These are phyloP conservation scores for Mesoclemmys tuberculata DNA, from an alignment of 2,113 vertebrate species.

Conservation along the genomic window DNA sequence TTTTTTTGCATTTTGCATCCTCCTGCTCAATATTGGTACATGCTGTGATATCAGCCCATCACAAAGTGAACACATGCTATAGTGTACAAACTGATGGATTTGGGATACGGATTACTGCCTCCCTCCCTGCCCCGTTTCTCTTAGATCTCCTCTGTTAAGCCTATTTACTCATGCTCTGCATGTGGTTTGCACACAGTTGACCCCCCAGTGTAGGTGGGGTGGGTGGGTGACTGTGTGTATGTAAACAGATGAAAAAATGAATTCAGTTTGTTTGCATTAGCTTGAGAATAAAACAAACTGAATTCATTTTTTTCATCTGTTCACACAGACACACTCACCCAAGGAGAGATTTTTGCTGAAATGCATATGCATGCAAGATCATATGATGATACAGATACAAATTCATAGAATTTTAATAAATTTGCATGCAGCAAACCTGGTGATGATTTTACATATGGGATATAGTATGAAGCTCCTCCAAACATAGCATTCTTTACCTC, in stretches of 20 bases:
- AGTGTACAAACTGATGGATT: neutral
- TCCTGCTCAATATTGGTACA: neutral
- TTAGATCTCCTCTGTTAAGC: neutral
- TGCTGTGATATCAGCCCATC: accelerated
- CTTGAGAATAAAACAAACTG: no score
- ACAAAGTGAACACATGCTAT: neutral
- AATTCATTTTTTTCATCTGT: no score
- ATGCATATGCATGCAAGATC: neutral
- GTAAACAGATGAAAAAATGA: neutral
- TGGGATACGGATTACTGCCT: neutral
- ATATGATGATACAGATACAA: neutral
- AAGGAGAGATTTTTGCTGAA: neutral
- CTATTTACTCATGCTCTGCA: neutral
- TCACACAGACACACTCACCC: no score
- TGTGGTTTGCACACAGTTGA: neutral
- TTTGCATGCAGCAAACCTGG: neutral
- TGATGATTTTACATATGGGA: neutral
- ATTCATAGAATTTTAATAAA: neutral
- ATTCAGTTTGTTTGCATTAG: neutral
- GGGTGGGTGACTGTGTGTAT: no score
- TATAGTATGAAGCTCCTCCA: neutral
- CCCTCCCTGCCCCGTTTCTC: neutral
- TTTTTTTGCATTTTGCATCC: neutral
- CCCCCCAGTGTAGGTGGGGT: neutral
- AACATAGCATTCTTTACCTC: neutral